These are phyloP conservation scores for Anhinga anhinga DNA, from an alignment of 2,113 vertebrate genomes.

Conservation along the genomic window DNA sequence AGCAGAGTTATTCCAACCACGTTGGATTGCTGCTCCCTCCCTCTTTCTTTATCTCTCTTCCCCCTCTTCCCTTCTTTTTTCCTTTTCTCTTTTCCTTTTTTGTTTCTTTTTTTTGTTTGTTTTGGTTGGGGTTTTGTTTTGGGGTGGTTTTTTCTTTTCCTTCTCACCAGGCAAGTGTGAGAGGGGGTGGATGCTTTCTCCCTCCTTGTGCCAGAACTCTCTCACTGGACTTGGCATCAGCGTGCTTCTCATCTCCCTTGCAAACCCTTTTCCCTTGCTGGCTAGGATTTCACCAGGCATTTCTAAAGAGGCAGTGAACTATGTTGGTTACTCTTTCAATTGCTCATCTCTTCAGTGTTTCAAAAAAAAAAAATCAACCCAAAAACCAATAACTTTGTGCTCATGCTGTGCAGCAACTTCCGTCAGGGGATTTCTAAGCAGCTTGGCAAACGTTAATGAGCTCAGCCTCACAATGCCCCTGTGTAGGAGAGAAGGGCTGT, in stretches of 20 bases:
- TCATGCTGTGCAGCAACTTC: background rate
- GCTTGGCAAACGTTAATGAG: background rate
- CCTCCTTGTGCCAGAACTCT: background rate
- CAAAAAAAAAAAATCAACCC: background rate
- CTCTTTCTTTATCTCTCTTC: background rate
- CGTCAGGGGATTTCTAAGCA: background rate
- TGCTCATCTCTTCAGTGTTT: conserved; percentile 23
- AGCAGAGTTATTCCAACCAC: conserved; percentile 2
- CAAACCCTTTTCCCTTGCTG: background rate
- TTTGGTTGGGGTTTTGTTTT: too few species aligned
- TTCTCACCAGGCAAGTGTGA: background rate
- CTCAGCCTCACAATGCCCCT: background rate
- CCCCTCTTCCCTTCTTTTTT: background rate
- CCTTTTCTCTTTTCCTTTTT: background rate
- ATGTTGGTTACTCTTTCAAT: background rate
- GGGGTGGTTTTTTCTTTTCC: background rate
- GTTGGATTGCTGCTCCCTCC: background rate
- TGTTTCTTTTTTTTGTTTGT: background rate
- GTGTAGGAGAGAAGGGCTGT: background rate
- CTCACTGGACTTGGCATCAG: background rate
- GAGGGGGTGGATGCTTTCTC: background rate
- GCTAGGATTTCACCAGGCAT: background rate
- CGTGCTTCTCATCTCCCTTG: background rate
- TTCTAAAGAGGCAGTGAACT: conserved; percentile 25
- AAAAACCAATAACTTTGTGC: background rate